Percentiles rank a stretch among this genome's conserved stretches.
phyloP scores from a whole-genome alignment of 1,140 invertebrate species.

The Drusus annulatus region DNA sequence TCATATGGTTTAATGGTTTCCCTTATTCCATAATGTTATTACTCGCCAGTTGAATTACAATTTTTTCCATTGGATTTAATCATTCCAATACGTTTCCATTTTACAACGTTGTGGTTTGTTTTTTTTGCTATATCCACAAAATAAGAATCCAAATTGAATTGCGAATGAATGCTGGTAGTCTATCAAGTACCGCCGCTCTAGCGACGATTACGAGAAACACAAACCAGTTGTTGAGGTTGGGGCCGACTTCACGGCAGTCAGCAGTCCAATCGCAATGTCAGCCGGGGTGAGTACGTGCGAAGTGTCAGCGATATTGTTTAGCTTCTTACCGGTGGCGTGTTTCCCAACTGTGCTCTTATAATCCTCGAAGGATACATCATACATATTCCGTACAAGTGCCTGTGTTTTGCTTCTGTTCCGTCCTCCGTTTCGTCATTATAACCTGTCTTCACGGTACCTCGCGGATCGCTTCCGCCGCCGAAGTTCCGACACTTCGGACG shows the following conservation, averaged over 20 bases:
- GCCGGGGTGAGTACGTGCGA: constrained; percentile 40
- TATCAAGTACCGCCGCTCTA: constrained; percentile 36
- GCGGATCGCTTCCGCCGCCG: constrained; percentile 8
- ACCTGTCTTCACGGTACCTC: constrained; percentile 22
- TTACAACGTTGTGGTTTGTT: too few species aligned
- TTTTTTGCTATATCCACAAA: too few species aligned
- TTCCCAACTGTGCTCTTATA: constrained; percentile 39
- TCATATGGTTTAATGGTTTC: too few species aligned
- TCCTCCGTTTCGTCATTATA: constrained; percentile 42
- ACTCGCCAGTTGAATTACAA: too few species aligned
- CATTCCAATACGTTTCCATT: too few species aligned
- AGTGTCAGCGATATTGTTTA: constrained; percentile 48
- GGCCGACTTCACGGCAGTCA: constrained; percentile 39
- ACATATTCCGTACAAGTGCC: constrained; percentile 41
- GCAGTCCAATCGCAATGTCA: constrained; percentile 42
- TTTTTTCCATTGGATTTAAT: too few species aligned
- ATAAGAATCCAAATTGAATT: constrained; percentile 1
- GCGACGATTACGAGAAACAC: constrained; percentile 20
- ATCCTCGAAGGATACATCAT: constrained; percentile 28
- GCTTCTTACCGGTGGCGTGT: constrained; percentile 33
- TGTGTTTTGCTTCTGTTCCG: constrained; percentile 35
- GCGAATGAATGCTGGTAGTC: neutral
- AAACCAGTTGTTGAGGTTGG: constrained; percentile 45
- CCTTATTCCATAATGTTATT: too few species aligned
- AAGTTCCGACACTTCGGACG: constrained; percentile 4